phyloP scores from a whole-genome alignment of 2,113 vertebrate species.

The Rafetus swinhoei region DNA sequence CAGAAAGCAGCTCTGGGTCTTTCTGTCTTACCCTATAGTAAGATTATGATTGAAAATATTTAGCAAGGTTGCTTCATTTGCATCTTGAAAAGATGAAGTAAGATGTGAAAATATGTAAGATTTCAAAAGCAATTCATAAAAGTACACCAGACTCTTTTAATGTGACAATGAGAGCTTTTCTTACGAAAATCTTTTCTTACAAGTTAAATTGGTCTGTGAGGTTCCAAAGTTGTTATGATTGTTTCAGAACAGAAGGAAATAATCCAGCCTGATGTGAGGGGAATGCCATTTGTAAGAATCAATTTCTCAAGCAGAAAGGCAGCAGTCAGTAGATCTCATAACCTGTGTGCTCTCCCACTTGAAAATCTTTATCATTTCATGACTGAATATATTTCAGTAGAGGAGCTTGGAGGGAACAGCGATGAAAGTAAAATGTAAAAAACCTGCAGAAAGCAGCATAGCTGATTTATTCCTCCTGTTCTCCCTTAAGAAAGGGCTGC shows the following conservation, averaged over 20 bases:
- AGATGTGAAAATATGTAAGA: neutral
- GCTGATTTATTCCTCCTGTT: neutral
- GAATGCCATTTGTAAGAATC: accelerated
- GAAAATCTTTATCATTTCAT: neutral
- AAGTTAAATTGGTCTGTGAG: neutral
- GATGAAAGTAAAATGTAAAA: neutral
- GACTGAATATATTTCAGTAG: neutral
- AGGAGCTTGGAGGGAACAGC: neutral
- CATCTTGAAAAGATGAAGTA: neutral
- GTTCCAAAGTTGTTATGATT: neutral
- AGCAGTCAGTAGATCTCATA: neutral
- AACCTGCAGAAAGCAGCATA: neutral
- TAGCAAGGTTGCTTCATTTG: neutral
- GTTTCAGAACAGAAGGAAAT: neutral
- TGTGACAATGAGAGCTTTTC: neutral
- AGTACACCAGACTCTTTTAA: neutral
- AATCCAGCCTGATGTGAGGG: neutral
- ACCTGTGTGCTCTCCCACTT: accelerated
- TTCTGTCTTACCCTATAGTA: neutral
- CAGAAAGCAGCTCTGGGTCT: neutral
- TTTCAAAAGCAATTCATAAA: neutral
- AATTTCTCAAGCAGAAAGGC: accelerated
- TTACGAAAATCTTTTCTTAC: neutral
- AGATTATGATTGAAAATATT: neutral
- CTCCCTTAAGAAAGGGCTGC: neutral